A percentile compares a stretch with the other conserved stretches of the same genome.
Evolutionary conservation across 2,113 vertebrate species (phyloP).

Genomic region (Shinisaurus crocodilurus): DNA sequence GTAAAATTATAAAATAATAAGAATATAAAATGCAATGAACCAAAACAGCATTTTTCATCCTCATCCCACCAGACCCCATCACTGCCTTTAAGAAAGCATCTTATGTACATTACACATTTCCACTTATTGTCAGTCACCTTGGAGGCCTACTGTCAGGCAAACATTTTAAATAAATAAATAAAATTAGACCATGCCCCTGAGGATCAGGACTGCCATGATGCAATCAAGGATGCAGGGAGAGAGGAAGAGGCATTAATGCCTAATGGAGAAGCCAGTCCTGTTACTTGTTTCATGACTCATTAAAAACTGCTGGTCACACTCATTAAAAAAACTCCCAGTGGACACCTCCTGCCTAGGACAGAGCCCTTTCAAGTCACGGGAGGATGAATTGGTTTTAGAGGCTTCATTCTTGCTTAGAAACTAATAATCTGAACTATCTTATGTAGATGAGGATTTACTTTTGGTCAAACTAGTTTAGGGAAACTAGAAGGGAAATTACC

Average conservation of each 20-base stretch:
- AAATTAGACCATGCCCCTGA: background rate
- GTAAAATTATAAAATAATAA: background rate
- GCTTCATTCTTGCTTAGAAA: background rate
- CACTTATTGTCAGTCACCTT: background rate
- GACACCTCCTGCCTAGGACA: background rate
- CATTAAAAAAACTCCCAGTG: background rate
- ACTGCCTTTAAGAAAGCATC: background rate
- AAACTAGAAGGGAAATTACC: background rate
- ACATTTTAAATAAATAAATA: constrained; percentile 1
- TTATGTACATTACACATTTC: background rate
- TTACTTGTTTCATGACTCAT: background rate
- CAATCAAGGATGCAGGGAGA: background rate
- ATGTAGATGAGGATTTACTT: background rate
- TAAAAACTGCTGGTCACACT: background rate
- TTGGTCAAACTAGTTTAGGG: background rate
- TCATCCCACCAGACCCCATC: background rate
- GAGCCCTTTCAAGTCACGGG: background rate
- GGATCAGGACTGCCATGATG: background rate
- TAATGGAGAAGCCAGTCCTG: background rate
- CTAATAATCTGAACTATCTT: background rate
- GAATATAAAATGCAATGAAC: background rate
- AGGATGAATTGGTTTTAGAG: background rate
- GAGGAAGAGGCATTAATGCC: background rate
- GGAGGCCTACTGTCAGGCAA: background rate
- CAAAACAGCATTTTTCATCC: background rate